Percentiles rank a stretch among this genome's conserved stretches.
phyloP scores from a whole-genome alignment of 2,797 vertebrate genomes.

The Danio kyathit region DNA sequence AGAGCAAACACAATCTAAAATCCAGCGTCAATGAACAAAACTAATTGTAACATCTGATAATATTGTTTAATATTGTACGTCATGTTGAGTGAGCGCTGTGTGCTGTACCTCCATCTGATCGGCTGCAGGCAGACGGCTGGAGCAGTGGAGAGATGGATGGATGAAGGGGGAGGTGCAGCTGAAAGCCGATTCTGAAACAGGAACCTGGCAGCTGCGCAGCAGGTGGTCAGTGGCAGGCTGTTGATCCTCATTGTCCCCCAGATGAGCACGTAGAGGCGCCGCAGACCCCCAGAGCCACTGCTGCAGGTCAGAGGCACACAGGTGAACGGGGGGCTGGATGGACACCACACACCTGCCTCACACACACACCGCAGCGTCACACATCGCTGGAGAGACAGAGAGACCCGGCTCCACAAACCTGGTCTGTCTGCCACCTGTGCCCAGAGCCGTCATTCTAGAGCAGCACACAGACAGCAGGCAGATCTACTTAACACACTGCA shows the following conservation, averaged over 20 bases:
- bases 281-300: conserved; percentile 47
- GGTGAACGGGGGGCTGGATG: conserved; percentile 50
- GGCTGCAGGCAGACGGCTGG: conserved; percentile 48
- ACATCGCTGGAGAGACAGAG: conserved; percentile 54
- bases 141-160: not conserved
- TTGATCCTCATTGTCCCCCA: conserved; percentile 76
- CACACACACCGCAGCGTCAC: conserved; percentile 40
- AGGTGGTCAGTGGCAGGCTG: conserved; percentile 80
- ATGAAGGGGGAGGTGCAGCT: conserved; percentile 39
- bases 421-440: conserved; percentile 65
- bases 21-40: no score
- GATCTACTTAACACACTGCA: conserved; percentile 24
- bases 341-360: conserved; percentile 62
- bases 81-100: not conserved
- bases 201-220: conserved; percentile 83
- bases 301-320: conserved; percentile 53
- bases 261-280: conserved; percentile 49
- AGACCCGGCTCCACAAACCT: conserved; percentile 40
- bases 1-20: no score
- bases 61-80: not conserved
- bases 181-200: conserved; percentile 78
- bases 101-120: conserved; percentile 31
- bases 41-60: no score
- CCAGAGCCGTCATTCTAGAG: conserved; percentile 41
- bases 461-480: conserved; percentile 43